These are phyloP conservation scores for Syrista parreyssii DNA, from an alignment of 2,888 invertebrate species.

Conservation along the genomic window DNA sequence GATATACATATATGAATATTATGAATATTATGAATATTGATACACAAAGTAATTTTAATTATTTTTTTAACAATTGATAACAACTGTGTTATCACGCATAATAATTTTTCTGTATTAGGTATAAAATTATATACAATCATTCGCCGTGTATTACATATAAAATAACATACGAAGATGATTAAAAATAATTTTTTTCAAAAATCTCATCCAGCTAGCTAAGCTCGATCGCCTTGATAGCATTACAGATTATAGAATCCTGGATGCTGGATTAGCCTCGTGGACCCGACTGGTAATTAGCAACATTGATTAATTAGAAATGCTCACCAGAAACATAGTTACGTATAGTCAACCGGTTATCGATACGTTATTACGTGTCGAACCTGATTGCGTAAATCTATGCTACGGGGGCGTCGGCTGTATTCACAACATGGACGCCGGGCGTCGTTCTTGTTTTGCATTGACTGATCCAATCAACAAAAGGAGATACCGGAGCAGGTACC, in stretches of 20 bases:
- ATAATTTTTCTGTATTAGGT: no score
- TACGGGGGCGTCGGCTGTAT: background rate
- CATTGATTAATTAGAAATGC: background rate
- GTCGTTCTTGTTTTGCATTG: background rate
- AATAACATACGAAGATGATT: no score
- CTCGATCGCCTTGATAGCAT: background rate
- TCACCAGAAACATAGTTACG: background rate
- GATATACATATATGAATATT: background rate
- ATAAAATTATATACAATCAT: no score
- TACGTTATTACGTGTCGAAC: background rate
- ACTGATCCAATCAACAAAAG: background rate
- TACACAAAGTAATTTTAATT: background rate
- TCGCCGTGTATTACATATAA: no score
- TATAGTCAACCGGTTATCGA: background rate
- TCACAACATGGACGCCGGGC: background rate
- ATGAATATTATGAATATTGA: no score
- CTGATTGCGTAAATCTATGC: background rate
- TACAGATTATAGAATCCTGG: background rate
- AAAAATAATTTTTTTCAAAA: background rate
- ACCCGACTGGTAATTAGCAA: background rate
- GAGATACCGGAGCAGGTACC: background rate
- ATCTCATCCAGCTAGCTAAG: background rate
- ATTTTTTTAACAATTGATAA: background rate
- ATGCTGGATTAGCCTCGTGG: background rate
- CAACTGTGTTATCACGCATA: no score